Evolutionary conservation across 2,888 invertebrate species (phyloP).

Genomic region (Lycaena phlaeas): DNA sequence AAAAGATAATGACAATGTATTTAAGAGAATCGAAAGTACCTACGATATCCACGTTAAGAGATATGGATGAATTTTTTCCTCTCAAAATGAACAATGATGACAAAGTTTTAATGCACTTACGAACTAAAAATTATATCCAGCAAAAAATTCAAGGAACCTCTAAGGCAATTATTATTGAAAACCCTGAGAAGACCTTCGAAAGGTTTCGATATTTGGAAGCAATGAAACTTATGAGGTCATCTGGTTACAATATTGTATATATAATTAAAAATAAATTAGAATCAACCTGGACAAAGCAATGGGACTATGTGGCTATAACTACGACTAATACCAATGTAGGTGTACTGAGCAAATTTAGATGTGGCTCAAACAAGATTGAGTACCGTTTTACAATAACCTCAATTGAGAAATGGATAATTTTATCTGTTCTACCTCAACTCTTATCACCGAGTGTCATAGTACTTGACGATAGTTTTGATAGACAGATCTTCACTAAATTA

Average conservation of each 20-base stretch:
- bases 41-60: neutral
- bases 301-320: neutral
- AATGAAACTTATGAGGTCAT: neutral
- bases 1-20: neutral
- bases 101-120: neutral
- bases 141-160: conserved; percentile 5
- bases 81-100: neutral
- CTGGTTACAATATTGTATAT: conserved; percentile 1
- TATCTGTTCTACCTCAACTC: neutral
- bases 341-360: neutral
- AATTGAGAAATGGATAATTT: neutral
- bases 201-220: conserved; percentile 6
- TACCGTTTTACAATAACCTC: no score
- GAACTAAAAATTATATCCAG: neutral
- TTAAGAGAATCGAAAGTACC: neutral
- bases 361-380: neutral
- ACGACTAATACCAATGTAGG: no score
- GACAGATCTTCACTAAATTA: neutral
- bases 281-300: neutral
- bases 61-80: neutral
- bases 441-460: conserved; percentile 3
- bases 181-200: neutral
- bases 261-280: neutral
- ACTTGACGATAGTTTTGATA: neutral
- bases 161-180: conserved; percentile 6